Evolutionary conservation across 2,797 vertebrate genomes (phyloP).

Genomic region (Siniperca obscura): DNA sequence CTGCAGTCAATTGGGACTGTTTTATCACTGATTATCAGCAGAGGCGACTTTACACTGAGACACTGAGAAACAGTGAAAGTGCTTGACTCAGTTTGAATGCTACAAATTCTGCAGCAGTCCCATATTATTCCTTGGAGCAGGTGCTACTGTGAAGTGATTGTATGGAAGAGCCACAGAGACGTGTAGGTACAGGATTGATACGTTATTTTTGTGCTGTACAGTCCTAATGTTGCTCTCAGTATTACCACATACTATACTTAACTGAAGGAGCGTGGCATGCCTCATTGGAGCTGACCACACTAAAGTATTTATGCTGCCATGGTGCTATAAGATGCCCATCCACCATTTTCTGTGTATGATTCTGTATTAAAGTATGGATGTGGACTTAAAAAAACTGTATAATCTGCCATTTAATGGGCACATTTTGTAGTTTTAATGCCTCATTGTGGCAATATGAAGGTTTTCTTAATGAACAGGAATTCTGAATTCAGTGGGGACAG

Average conservation of each 20-base stretch:
- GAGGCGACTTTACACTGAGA: not conserved
- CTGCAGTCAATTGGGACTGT: not conserved
- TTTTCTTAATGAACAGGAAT: not conserved
- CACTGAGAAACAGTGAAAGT: not conserved
- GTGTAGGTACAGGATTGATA: not conserved
- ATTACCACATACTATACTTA: not conserved
- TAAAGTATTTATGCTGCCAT: not conserved
- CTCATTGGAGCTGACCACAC: not conserved
- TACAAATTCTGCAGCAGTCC: not conserved
- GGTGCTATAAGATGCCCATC: not conserved
- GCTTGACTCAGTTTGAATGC: slow-evolving; percentile 7
- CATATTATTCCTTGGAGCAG: not conserved
- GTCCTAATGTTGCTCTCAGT: not conserved
- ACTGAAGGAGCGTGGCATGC: not conserved
- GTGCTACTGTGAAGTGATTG: not conserved
- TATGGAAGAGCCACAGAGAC: not conserved
- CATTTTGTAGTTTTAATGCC: not conserved
- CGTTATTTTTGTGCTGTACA: not conserved
- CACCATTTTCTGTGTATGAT: not conserved
- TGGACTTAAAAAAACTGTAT: not conserved
- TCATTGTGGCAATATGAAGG: not conserved
- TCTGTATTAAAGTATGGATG: not conserved
- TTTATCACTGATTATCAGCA: not conserved
- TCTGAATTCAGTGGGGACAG: not conserved
- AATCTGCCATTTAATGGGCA: not conserved